phyloP scores from a whole-genome alignment of 2,888 invertebrate species.

The Oscheius sp. region DNA sequence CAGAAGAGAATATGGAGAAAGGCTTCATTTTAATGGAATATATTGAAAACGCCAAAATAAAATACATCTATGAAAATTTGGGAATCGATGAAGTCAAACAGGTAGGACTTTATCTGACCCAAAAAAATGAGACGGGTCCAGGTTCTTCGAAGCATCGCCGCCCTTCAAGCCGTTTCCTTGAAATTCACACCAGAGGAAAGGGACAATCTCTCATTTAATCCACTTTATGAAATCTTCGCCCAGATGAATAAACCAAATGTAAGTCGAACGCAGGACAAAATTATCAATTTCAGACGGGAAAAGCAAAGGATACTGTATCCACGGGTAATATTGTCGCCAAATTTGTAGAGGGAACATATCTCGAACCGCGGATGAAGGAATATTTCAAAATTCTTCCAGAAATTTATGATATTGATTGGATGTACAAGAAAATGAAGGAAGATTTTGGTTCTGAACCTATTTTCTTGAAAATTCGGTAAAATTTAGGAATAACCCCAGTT shows the following conservation, averaged over 20 bases:
- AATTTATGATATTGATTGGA: conserved; percentile 5
- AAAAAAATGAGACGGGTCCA: neutral
- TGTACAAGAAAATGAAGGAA: neutral
- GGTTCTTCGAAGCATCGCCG: conserved; percentile 15
- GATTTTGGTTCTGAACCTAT: too few relatives aligned
- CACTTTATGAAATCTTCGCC: conserved; percentile 8
- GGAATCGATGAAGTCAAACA: conserved; percentile 18
- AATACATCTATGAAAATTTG: conserved; percentile 21
- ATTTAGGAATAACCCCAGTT: conserved; percentile 30
- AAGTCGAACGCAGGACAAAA: neutral
- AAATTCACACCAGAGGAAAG: conserved; percentile 31
- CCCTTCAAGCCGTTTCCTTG: conserved; percentile 18
- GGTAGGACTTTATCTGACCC: neutral
- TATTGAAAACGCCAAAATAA: conserved; percentile 27
- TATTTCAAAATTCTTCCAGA: conserved; percentile 16
- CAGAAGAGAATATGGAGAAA: conserved; percentile 40
- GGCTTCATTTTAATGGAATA: conserved; percentile 48
- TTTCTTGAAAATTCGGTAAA: neutral
- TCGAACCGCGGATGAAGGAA: neutral
- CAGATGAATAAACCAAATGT: conserved; percentile 12
- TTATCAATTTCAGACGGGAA: neutral
- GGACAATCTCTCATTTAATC: neutral
- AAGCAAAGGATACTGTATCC: neutral
- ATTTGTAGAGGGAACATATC: neutral
- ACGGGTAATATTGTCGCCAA: neutral